phyloP scores from a whole-genome alignment of 2,797 vertebrate species.

The Distichodus sexfasciatus region DNA sequence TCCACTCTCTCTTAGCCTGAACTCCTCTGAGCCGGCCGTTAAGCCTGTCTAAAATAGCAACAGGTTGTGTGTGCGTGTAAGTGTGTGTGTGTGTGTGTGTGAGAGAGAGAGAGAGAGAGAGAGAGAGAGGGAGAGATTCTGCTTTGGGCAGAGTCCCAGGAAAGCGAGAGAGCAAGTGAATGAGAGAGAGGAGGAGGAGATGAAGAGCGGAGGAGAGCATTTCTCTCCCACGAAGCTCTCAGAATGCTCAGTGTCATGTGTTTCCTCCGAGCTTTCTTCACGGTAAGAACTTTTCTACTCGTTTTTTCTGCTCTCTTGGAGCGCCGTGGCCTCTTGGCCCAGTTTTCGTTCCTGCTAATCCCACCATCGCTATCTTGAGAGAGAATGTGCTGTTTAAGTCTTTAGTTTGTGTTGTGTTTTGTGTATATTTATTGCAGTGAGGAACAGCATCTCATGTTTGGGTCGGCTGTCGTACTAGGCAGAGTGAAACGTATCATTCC shows the following conservation, averaged over 20 bases:
- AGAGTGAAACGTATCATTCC: too few relatives aligned
- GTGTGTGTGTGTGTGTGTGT: constrained; percentile 54
- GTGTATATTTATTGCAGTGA: too few relatives aligned
- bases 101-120: background rate
- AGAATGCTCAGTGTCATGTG: constrained; percentile 80
- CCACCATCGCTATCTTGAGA: background rate
- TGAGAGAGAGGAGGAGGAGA: constrained; percentile 21
- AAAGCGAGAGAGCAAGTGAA: constrained; percentile 55
- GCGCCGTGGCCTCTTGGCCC: background rate
- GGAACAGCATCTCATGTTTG: too few relatives aligned
- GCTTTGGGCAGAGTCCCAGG: constrained; percentile 65
- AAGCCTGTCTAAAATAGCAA: constrained; percentile 81
- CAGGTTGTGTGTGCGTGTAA: constrained; percentile 71
- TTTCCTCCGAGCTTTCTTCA: constrained; percentile 82
- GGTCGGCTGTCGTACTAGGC: too few relatives aligned
- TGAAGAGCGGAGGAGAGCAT: constrained; percentile 38
- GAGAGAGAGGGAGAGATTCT: constrained; percentile 5
- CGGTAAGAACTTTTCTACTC: constrained; percentile 76
- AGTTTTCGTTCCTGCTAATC: background rate
- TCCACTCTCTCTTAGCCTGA: background rate
- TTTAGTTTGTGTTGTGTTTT: too few relatives aligned
- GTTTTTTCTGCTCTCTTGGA: too few relatives aligned
- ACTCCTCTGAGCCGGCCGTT: constrained; percentile 59
- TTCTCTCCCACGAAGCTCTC: constrained; percentile 18
- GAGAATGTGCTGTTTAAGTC: too few relatives aligned